These are phyloP conservation scores for Picathartes gymnocephalus DNA, from an alignment of 2,113 vertebrate species.

Conservation along the genomic window DNA sequence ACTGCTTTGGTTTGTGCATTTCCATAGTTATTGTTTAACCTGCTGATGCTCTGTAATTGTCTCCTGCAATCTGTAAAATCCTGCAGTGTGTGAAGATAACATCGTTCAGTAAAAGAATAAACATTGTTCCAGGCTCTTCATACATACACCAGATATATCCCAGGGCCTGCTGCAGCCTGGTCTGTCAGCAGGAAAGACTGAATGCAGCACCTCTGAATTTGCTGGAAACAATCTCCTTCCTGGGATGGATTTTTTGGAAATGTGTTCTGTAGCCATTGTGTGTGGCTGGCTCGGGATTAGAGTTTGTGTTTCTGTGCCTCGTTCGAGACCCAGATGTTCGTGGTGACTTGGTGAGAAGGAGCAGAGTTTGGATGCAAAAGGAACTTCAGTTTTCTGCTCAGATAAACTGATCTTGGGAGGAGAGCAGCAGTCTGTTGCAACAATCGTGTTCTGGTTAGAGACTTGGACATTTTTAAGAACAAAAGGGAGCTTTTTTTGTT, in stretches of 20 bases:
- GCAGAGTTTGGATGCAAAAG: not conserved
- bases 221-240: not conserved
- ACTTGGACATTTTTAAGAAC: not conserved
- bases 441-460: not conserved
- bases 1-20: not conserved
- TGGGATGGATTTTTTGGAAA: not conserved
- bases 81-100: not conserved
- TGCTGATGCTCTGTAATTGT: not conserved
- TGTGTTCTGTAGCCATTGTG: accelerated
- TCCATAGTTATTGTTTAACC: slow-evolving; percentile 40
- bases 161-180: not conserved
- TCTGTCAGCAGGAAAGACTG: not conserved
- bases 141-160: not conserved
- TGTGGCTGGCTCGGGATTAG: not conserved
- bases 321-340: accelerated
- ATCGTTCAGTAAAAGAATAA: not conserved
- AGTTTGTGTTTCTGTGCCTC: not conserved
- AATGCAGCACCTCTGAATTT: not conserved
- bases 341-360: not conserved
- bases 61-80: not conserved
- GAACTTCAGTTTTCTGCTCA: not conserved
- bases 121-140: not conserved
- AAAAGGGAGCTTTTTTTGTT: not conserved
- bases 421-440: not conserved
- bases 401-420: not conserved